Evolutionary conservation across 1,140 invertebrate genomes (phyloP), one percentile per base, ranked within the genome.

Genomic region (Psilanteris sp.): DNA sequence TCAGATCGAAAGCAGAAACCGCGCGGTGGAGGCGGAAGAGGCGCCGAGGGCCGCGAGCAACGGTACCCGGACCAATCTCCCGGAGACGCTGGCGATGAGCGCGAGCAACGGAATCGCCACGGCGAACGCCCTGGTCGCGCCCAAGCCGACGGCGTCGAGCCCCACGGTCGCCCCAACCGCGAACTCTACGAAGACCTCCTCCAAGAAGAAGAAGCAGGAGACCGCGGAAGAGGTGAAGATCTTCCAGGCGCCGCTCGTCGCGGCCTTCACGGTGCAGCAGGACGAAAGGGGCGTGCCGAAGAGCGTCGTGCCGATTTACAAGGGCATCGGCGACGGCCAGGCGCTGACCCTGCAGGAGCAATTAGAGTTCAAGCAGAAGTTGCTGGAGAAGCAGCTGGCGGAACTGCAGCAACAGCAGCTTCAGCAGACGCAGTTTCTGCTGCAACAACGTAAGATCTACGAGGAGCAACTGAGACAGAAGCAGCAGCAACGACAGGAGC

Each of bases 201-300:
- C 48, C 72, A 67, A 71, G 20, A 64, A 68, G 8, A 59, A 50
- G 6, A 71, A 77, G 10, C 52, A 37, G 1, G 78, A 81, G 22
- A 34, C 50, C 0, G 83, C 91, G 78, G 90, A 91, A 73, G 93
- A 94, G 48, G 93, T 96, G 6, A 94, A 94, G 80, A 94, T 96
- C 36, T 94, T 93, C 79, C 91, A 92, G 68, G 93, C 94, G 3
- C 93, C 94, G 0, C 79, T 96, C 18, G 92, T 95, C 0, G 93
- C 93, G 0, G 94, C 94, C 0, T 96, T 96, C 76, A 95, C 94
- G 0, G 93, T 96, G 1, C 93, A 95, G 73, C 92, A 95, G 82
- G 94, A 96, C 77, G 93, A 92, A 39, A 89, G 89, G 16, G 94
- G 94, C 0, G 79, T 92, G 9, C 93, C 94, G 0, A 92, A 93